Evolutionary conservation across 2,113 vertebrate species (phyloP).

Genomic region (Periophthalmodon schlosseri): DNA sequence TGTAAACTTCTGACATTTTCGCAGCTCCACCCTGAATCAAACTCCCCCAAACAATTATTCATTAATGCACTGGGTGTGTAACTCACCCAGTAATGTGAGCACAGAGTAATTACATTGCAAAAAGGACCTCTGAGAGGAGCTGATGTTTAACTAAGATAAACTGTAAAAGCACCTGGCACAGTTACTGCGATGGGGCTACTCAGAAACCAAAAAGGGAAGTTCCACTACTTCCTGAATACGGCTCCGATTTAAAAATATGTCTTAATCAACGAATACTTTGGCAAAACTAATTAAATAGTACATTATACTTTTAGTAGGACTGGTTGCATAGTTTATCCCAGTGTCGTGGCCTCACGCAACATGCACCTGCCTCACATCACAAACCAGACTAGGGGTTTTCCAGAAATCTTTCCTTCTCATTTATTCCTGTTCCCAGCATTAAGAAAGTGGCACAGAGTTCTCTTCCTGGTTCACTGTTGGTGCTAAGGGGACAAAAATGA

Average conservation of each 20-base stretch:
- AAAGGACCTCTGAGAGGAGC: slow-evolving; percentile 44
- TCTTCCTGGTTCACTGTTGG: neutral
- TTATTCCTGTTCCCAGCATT: neutral
- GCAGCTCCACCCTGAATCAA: neutral
- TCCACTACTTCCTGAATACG: slow-evolving; percentile 47
- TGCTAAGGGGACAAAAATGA: neutral
- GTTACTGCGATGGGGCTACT: slow-evolving; percentile 20
- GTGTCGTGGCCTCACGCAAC: too few relatives aligned
- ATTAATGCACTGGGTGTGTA: neutral
- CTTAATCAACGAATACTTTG: neutral
- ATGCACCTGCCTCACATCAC: neutral
- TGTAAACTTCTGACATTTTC: neutral
- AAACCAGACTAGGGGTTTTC: slow-evolving; percentile 21
- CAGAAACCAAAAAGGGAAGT: slow-evolving; percentile 71
- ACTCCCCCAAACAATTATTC: neutral
- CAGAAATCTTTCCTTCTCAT: neutral
- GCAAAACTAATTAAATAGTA: neutral
- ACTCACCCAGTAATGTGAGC: neutral
- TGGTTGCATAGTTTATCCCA: neutral
- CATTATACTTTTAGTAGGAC: neutral
- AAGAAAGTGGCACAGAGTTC: neutral
- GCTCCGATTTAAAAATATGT: neutral
- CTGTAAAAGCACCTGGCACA: slow-evolving; percentile 65
- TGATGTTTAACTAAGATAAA: slow-evolving; percentile 75
- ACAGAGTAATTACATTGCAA: neutral